Evolutionary conservation across 2,888 invertebrate genomes (phyloP).

Genomic region (Pollenia labialis): DNA sequence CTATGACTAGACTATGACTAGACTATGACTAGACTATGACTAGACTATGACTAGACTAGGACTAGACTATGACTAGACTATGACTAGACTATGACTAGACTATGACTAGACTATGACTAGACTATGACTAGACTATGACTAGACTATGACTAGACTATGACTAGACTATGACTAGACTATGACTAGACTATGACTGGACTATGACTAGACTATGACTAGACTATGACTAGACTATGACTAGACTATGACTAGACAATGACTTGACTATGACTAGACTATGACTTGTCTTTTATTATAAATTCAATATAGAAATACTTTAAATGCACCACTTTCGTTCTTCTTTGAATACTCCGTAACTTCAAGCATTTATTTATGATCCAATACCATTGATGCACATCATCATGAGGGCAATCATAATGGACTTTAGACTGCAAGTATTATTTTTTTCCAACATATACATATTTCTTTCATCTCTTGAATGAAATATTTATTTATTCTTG

Average conservation of each 20-base stretch:
- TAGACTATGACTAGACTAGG: not conserved
- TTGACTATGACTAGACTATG: not conserved
- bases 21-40: not conserved
- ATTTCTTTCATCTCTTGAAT: conserved; percentile 31
- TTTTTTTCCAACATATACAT: not conserved
- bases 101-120: not conserved
- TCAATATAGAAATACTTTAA: not conserved
- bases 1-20: too few relatives aligned
- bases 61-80: not conserved
- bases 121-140: too few relatives aligned
- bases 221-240: not conserved
- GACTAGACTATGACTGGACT: not conserved
- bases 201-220: not conserved
- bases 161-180: too few relatives aligned
- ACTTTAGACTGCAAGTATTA: conserved; percentile 39
- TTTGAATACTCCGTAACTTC: not conserved
- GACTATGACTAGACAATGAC: not conserved
- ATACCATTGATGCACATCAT: not conserved
- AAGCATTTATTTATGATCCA: not conserved
- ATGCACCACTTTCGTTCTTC: not conserved
- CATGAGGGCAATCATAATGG: conserved; percentile 42
- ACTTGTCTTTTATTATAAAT: not conserved
- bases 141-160: too few relatives aligned
- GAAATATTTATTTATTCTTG: conserved; percentile 41
- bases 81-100: not conserved